Percentiles rank a stretch among this genome's conserved stretches.
Evolutionary conservation across 2,888 invertebrate genomes (phyloP).

Genomic region (Tromatobia lineatoria): DNA sequence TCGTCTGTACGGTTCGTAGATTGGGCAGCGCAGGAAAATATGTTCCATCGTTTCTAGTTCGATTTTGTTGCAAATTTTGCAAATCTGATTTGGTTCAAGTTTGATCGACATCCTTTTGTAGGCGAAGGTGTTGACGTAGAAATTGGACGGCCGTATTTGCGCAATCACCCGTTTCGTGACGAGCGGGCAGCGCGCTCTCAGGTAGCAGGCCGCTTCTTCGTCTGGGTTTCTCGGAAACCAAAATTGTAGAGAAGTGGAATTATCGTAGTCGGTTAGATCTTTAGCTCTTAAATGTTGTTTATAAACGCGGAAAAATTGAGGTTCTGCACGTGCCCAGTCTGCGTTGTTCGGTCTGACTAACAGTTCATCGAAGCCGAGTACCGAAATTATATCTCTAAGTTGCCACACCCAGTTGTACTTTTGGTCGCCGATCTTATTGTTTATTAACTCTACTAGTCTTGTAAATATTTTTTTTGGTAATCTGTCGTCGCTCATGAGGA

Average conservation of each 20-base stretch:
- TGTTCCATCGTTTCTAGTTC: slow-evolving; percentile 29
- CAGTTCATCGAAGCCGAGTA: slow-evolving; percentile 12
- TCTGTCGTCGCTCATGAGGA: not conserved
- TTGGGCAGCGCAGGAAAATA: slow-evolving; percentile 25
- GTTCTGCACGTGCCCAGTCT: not conserved
- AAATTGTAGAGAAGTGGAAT: slow-evolving; percentile 18
- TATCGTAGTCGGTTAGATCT: slow-evolving; percentile 1
- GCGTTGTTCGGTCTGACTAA: not conserved
- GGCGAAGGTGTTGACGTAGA: slow-evolving; percentile 13
- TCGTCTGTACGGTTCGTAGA: slow-evolving; percentile 31
- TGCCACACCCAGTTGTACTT: slow-evolving; percentile 30
- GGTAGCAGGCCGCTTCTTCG: slow-evolving; percentile 7
- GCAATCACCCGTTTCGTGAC: slow-evolving; percentile 16
- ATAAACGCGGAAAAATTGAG: not conserved
- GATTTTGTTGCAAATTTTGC: slow-evolving; percentile 6
- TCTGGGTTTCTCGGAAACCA: slow-evolving; percentile 22
- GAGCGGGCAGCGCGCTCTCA: slow-evolving; percentile 19
- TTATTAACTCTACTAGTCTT: not conserved
- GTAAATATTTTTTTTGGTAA: slow-evolving; percentile 10
- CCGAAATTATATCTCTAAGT: slow-evolving; percentile 10
- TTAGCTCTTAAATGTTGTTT: slow-evolving; percentile 2
- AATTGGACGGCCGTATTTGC: slow-evolving; percentile 18
- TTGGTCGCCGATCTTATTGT: not conserved
- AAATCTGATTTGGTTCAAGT: slow-evolving; percentile 1
- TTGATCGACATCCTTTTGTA: slow-evolving; percentile 10